A percentile compares a stretch with the other conserved stretches of the same genome.
Conservation (phyloP, 1,140 invertebrate genomes). For the Anadara kagoshimensis region DNA sequence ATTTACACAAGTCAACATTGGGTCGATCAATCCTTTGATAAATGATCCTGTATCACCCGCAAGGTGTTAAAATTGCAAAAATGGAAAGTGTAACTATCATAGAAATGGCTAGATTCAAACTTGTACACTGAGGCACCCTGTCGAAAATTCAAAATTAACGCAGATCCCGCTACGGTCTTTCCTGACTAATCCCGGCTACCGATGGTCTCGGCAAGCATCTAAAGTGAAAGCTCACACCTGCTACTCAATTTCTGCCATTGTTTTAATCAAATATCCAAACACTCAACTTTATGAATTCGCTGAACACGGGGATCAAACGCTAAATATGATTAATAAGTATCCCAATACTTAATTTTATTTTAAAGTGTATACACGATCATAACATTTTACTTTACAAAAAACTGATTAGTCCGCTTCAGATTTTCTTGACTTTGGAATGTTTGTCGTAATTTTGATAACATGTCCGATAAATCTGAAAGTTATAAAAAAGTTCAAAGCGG, state of each 20-base stretch:
- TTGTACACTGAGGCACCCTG: neutral
- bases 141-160: constrained; percentile 12
- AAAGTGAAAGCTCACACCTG: constrained; percentile 31
- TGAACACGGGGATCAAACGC: constrained; percentile 1
- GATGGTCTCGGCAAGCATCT: constrained; percentile 10
- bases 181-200: constrained; percentile 31
- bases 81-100: constrained; percentile 41
- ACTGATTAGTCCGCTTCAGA: neutral
- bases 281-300: neutral
- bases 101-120: neutral
- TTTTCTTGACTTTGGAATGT: neutral
- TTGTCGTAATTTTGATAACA: too few relatives aligned
- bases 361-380: neutral
- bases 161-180: constrained; percentile 15
- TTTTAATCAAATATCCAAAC: constrained; percentile 2
- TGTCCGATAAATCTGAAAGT: too few relatives aligned
- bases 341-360: neutral
- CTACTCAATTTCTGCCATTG: constrained; percentile 4
- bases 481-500: too few relatives aligned
- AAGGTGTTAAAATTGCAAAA: constrained; percentile 40
- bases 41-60: constrained; percentile 18
- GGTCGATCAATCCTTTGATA: constrained; percentile 16
- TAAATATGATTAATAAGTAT: neutral
- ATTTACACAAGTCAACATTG: neutral
- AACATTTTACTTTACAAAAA: neutral